Conservation (phyloP, 30 jellyfish, hydroid and myxozoan genomes). For the Aurelia coerulea region DNA sequence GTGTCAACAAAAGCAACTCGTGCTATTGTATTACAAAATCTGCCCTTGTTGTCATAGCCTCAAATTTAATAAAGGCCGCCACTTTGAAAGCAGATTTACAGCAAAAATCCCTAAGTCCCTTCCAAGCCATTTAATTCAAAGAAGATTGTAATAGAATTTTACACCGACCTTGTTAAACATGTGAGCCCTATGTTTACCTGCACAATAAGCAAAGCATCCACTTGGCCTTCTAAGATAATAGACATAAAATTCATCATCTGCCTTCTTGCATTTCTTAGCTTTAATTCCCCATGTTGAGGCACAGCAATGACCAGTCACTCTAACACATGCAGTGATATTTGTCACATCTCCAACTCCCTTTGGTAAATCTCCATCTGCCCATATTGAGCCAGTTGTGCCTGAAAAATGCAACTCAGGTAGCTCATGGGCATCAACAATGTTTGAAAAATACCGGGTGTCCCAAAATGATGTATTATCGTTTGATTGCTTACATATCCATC, state of each 20-base stretch:
- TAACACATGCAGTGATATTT: constrained; percentile 65
- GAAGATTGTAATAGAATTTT: too few species aligned
- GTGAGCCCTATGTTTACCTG: constrained; percentile 34
- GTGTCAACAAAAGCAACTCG: too few species aligned
- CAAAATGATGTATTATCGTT: too few species aligned
- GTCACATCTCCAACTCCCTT: constrained; percentile 45
- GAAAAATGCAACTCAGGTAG: neutral
- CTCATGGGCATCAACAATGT: neutral
- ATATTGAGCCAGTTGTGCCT: constrained; percentile 78
- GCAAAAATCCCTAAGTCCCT: too few species aligned
- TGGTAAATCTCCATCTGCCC: constrained; percentile 81
- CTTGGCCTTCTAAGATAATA: constrained; percentile 67
- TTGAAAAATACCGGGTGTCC: too few species aligned
- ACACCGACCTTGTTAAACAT: too few species aligned
- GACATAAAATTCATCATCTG: constrained; percentile 48
- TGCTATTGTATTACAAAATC: too few species aligned
- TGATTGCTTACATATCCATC: too few species aligned
- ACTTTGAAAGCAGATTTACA: too few species aligned
- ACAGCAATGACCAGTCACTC: constrained; percentile 51
- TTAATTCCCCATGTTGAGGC: constrained; percentile 51
- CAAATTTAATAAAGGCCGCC: too few species aligned
- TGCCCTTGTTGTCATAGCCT: too few species aligned
- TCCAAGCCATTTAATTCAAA: too few species aligned
- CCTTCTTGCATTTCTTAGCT: constrained; percentile 75
- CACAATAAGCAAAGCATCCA: constrained; percentile 85